Evolutionary conservation across 2,797 vertebrate genomes (phyloP).

Genomic region (Ctenopoma multispine): DNA sequence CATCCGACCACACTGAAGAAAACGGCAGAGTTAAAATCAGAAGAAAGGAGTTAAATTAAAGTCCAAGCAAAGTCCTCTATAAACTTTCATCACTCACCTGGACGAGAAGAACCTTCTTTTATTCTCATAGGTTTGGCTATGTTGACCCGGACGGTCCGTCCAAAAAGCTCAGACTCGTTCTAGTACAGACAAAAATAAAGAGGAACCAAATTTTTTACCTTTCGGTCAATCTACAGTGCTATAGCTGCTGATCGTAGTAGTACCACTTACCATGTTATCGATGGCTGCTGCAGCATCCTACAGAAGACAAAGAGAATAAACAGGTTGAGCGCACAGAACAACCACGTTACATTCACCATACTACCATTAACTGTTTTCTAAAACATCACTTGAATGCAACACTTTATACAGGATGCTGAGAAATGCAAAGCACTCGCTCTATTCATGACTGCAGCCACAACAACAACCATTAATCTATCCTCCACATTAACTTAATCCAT

Average conservation of each 20-base stretch:
- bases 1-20: slow-evolving; percentile 94
- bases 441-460: not conserved
- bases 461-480: not conserved
- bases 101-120: slow-evolving; percentile 96
- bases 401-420: not conserved
- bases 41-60: not conserved
- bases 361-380: not conserved
- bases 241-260: no score
- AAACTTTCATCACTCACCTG: slow-evolving; percentile 81
- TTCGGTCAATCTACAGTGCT: no score
- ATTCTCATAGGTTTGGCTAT: slow-evolving; percentile 98
- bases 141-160: slow-evolving; percentile 96
- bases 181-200: slow-evolving; percentile 48
- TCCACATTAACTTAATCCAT: not conserved
- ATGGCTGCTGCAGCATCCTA: slow-evolving; percentile 98
- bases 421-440: not conserved
- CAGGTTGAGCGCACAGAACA: not conserved
- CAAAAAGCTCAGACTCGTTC: slow-evolving; percentile 97
- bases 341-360: not conserved
- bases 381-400: not conserved
- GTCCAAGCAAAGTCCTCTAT: not conserved
- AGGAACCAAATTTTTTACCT: no score
- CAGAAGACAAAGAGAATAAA: slow-evolving; percentile 15
- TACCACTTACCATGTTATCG: slow-evolving; percentile 97
- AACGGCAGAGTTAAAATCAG: slow-evolving; percentile 15